phyloP scores from a whole-genome alignment of 2,797 vertebrate species.

The Cheirogaleus major region DNA sequence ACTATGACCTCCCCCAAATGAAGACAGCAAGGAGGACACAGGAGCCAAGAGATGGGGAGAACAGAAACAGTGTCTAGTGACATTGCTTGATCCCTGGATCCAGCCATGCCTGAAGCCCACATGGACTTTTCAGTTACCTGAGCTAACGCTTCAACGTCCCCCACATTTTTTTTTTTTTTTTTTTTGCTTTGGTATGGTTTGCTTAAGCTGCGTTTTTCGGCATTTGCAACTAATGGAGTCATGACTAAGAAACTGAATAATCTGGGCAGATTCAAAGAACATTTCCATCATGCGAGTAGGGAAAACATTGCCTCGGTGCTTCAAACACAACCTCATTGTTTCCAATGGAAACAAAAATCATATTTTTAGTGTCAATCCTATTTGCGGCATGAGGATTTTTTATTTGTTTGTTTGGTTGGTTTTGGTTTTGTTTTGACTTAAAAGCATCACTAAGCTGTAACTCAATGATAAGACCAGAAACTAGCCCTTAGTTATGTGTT shows the following conservation, averaged over 20 bases:
- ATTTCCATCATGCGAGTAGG: neutral
- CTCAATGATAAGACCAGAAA: neutral
- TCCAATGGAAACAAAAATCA: neutral
- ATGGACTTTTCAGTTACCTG: neutral
- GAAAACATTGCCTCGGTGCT: rapidly evolving
- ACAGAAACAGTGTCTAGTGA: neutral
- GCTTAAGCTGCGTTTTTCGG: neutral
- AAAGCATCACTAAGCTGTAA: neutral
- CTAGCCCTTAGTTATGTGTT: neutral
- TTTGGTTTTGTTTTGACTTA: neutral
- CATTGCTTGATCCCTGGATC: neutral
- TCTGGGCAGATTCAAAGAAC: neutral
- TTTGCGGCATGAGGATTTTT: neutral
- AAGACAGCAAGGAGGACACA: neutral
- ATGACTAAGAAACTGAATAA: neutral
- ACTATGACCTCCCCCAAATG: neutral
- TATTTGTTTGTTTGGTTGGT: neutral
- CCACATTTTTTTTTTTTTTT: too few relatives aligned
- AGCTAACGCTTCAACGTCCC: neutral
- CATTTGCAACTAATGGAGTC: neutral
- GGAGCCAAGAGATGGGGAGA: neutral
- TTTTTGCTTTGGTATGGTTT: neutral
- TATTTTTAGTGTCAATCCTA: neutral
- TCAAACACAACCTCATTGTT: neutral
- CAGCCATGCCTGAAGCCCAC: neutral